These are phyloP conservation scores for Urosaurus nigricauda DNA, from an alignment of 2,797 vertebrate species.

Conservation along the genomic window DNA sequence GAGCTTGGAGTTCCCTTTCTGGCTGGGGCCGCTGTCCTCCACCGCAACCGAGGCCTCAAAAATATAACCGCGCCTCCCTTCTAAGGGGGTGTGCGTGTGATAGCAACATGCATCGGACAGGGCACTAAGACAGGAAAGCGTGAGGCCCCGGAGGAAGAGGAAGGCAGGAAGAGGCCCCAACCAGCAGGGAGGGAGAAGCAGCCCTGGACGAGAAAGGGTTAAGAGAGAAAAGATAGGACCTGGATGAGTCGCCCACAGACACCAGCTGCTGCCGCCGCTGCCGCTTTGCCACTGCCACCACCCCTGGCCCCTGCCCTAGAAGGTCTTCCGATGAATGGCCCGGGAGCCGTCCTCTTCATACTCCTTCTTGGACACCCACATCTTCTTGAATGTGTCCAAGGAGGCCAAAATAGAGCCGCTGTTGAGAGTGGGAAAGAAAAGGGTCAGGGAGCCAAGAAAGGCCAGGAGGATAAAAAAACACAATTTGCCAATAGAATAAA, in stretches of 20 bases:
- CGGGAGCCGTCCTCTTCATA: conserved; percentile 91
- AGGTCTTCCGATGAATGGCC: conserved; percentile 93
- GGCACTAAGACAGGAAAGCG: conserved; percentile 42
- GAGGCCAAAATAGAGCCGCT: conserved; percentile 92
- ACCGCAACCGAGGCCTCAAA: conserved; percentile 32
- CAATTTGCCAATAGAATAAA: no score
- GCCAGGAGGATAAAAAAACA: not conserved
- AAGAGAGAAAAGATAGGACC: conserved; percentile 19
- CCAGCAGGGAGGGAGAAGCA: not conserved
- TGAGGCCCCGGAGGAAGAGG: not conserved
- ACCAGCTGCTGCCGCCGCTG: conserved; percentile 1
- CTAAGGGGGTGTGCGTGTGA: conserved; percentile 15
- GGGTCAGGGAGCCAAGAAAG: not conserved
- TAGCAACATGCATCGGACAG: conserved; percentile 57
- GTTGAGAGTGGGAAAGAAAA: not conserved
- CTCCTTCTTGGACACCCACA: conserved; percentile 95
- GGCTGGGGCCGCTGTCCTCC: not conserved
- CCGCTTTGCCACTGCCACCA: not conserved
- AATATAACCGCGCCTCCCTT: conserved; percentile 34
- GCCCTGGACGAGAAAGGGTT: conserved; percentile 43
- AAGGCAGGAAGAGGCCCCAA: conserved; percentile 5
- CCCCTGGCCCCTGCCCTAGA: conserved; percentile 75
- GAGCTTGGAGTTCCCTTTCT: not conserved
- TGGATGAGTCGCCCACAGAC: not conserved
- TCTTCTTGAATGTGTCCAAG: conserved; percentile 93